Conservation (phyloP, 1,140 invertebrate genomes). For the Parasteatoda tepidariorum region DNA sequence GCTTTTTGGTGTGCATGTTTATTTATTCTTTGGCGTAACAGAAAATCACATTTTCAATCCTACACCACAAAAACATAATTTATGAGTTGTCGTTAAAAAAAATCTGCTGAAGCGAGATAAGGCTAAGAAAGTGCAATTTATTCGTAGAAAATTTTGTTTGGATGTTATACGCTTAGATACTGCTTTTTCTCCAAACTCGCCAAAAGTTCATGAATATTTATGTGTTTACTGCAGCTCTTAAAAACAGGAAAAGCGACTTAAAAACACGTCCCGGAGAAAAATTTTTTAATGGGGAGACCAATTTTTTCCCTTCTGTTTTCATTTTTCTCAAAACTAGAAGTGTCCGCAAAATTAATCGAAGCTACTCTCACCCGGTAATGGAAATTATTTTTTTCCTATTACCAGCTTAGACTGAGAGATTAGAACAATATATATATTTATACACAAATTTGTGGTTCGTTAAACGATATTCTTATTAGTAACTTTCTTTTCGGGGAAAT, state of each 20-base stretch:
- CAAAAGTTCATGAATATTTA: constrained; percentile 30
- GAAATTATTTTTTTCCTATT: background rate
- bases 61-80: background rate
- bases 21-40: too few species aligned
- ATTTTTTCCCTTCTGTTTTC: background rate
- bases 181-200: background rate
- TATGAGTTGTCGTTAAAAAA: constrained; percentile 22
- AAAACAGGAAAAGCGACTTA: constrained; percentile 8
- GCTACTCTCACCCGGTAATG: too few species aligned
- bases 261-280: background rate
- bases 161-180: background rate
- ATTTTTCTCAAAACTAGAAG: background rate
- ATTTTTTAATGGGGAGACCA: background rate
- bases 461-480: background rate
- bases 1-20: too few species aligned
- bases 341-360: background rate
- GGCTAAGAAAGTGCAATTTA: constrained; percentile 8
- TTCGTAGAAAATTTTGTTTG: background rate
- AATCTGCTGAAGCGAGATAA: constrained; percentile 17
- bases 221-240: constrained; percentile 6
- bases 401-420: background rate
- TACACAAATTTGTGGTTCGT: background rate
- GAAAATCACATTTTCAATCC: constrained; percentile 13
- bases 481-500: background rate
- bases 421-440: background rate